Percentiles rank a stretch among this genome's conserved stretches.
Evolutionary conservation across 2,113 vertebrate genomes (phyloP).

Genomic region (Smithornis capensis): DNA sequence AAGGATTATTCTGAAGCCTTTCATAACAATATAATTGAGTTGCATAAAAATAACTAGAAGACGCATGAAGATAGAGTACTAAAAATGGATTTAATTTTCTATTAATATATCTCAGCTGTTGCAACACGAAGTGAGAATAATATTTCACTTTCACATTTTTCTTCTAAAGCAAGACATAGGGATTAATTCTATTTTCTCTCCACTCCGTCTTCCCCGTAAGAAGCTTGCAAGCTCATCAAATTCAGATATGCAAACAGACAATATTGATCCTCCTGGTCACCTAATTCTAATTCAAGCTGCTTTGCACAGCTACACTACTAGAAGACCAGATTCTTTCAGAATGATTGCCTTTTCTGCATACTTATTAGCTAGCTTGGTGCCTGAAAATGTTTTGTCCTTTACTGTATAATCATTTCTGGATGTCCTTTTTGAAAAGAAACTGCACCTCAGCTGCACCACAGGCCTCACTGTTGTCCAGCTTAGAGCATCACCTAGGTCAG

Average conservation of each 20-base stretch:
- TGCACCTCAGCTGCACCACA: background rate
- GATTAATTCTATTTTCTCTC: background rate
- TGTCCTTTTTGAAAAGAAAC: background rate
- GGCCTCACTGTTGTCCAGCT: background rate
- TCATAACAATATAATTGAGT: background rate
- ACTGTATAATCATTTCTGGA: background rate
- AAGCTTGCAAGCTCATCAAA: constrained; percentile 33
- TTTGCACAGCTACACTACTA: constrained; percentile 15
- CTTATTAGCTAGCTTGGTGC: background rate
- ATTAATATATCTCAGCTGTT: background rate
- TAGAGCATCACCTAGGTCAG: background rate
- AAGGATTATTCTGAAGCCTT: background rate
- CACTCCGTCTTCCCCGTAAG: background rate
- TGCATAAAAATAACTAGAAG: background rate
- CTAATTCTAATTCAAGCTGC: constrained; percentile 55
- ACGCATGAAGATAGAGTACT: background rate
- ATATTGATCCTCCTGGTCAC: background rate
- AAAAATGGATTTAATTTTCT: background rate
- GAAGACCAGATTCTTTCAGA: background rate
- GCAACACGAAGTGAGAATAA: background rate
- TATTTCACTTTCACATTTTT: background rate
- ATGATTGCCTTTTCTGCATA: background rate
- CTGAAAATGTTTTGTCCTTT: background rate
- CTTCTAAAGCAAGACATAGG: background rate
- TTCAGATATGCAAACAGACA: constrained; percentile 40